Percentiles rank a stretch among this genome's conserved stretches.
These are phyloP conservation scores for Drosophila dunni DNA, from an alignment of 1,140 invertebrate genomes.

Conservation along the genomic window DNA sequence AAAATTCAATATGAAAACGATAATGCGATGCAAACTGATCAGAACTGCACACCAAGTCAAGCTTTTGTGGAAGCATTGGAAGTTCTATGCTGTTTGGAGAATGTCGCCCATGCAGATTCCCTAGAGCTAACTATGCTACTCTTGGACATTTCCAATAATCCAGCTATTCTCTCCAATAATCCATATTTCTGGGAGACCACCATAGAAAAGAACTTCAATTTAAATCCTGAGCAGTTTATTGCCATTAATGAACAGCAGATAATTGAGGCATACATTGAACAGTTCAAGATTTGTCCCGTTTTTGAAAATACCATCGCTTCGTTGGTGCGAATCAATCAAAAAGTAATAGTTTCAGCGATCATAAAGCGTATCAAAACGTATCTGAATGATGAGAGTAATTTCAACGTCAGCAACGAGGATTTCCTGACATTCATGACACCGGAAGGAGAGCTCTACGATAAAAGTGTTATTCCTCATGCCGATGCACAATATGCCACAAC, in stretches of 20 bases:
- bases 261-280: conserved; percentile 55
- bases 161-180: conserved; percentile 86
- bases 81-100: conserved; percentile 69
- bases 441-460: conserved; percentile 96
- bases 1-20: conserved; percentile 86
- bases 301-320: conserved; percentile 89
- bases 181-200: conserved; percentile 74
- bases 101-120: conserved; percentile 85
- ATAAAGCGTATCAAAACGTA: conserved; percentile 85
- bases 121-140: conserved; percentile 87
- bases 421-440: conserved; percentile 95
- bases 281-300: conserved; percentile 66
- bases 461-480: conserved; percentile 92
- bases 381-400: conserved; percentile 89
- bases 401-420: conserved; percentile 92
- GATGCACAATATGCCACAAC: conserved; percentile 89
- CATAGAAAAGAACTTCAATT: conserved; percentile 55
- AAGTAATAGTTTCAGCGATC: conserved; percentile 87
- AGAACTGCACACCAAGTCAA: conserved; percentile 82
- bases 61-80: conserved; percentile 69
- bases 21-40: conserved; percentile 71
- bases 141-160: conserved; percentile 89
- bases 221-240: conserved; percentile 65
- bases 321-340: conserved; percentile 88
- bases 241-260: conserved; percentile 54